A percentile compares a stretch with the other conserved stretches of the same genome.
Conservation (phyloP, 1,140 invertebrate species). For the Magallana gigas region DNA sequence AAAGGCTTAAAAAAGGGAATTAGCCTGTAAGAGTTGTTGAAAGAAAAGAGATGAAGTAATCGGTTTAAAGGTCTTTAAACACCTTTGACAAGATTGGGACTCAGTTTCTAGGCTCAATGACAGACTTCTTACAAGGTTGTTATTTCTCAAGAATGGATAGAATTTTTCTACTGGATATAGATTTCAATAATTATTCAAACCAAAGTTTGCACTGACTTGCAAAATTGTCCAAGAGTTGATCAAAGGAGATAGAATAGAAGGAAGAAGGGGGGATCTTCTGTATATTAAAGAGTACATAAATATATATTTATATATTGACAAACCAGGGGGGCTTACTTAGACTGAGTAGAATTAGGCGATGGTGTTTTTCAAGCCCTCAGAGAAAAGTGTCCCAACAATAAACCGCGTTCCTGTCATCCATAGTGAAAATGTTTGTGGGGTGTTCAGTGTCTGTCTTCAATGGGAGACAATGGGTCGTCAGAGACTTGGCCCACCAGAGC, state of each 20-base stretch:
- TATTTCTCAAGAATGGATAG: slow-evolving; percentile 21
- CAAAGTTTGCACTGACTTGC: slow-evolving; percentile 15
- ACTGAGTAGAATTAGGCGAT: neutral
- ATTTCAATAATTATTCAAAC: slow-evolving; percentile 33
- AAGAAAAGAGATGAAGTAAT: neutral
- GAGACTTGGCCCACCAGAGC: neutral
- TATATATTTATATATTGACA: neutral
- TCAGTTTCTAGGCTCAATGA: slow-evolving; percentile 4
- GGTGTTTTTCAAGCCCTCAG: neutral
- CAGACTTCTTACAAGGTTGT: neutral
- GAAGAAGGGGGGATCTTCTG: neutral
- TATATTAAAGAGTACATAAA: neutral
- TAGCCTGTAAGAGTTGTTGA: neutral
- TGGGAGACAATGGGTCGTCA: slow-evolving; percentile 16
- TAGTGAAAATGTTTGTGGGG: slow-evolving; percentile 11
- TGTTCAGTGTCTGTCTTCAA: neutral
- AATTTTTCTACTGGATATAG: neutral
- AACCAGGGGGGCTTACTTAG: neutral
- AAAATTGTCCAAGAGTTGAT: neutral
- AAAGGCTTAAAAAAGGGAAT: neutral
- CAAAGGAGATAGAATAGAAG: neutral
- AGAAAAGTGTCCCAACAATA: slow-evolving; percentile 24
- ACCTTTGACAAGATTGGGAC: slow-evolving; percentile 3
- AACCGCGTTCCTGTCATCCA: neutral
- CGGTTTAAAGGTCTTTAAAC: slow-evolving; percentile 36